Conservation (phyloP, 2,797 vertebrate species). For the Manis javanica region DNA sequence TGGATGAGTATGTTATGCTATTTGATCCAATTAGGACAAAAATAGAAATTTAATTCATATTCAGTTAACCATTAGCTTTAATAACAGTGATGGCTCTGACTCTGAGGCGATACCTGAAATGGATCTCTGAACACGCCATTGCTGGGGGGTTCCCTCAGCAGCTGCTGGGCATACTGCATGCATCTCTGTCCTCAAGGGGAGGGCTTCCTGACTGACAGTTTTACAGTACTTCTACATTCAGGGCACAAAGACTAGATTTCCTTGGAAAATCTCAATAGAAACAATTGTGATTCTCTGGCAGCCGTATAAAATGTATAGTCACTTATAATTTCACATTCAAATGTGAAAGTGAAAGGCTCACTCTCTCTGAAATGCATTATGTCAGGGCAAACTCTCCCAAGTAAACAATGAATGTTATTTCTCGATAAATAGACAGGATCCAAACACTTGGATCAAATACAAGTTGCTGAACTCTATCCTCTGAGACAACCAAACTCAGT, state of each 20-base stretch:
- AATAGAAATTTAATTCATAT: conserved; percentile 66
- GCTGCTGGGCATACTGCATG: background rate
- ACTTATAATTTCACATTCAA: conserved; percentile 68
- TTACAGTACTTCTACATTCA: conserved; percentile 46
- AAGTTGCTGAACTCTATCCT: background rate
- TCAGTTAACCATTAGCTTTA: conserved; percentile 61
- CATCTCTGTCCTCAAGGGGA: conserved; percentile 41
- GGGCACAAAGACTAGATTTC: conserved; percentile 44
- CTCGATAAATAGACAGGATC: conserved; percentile 16
- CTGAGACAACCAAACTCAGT: background rate
- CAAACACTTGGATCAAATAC: background rate
- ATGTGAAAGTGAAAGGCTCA: conserved; percentile 55
- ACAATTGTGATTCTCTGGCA: conserved; percentile 44
- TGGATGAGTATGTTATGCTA: background rate
- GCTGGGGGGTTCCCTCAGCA: conserved; percentile 47
- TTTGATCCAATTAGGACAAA: conserved; percentile 56
- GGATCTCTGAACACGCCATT: conserved; percentile 6
- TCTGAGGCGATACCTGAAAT: conserved; percentile 45
- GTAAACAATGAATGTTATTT: conserved; percentile 50
- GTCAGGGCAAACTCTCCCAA: conserved; percentile 40
- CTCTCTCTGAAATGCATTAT: conserved; percentile 49
- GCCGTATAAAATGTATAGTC: background rate
- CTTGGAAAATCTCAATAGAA: conserved; percentile 25
- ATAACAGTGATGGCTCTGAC: conserved; percentile 20
- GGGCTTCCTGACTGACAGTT: conserved; percentile 47